Evolutionary conservation across 2,797 vertebrate genomes (phyloP), one percentile per base, ranked within the genome.

Genomic region (Clarias fuscus): DNA sequence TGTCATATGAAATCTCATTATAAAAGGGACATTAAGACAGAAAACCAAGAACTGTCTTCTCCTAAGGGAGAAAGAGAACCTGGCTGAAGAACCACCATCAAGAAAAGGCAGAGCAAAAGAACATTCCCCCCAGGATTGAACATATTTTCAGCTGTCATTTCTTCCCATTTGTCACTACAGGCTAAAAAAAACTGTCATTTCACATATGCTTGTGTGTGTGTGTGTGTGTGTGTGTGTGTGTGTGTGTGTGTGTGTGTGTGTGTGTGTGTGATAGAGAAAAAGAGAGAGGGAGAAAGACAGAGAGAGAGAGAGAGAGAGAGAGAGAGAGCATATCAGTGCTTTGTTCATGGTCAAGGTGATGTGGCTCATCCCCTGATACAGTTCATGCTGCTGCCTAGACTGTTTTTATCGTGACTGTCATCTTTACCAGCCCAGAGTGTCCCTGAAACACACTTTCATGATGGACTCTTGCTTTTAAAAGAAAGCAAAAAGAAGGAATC

Each of bases 1-100:
- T 82, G 80, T 18, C 71, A 56, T 86, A 67, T 56, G 70, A 67
- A 78, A 84, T 85, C 72, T 88, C 80, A 48, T 76, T 68, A 87
- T 88, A 56, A 86, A 70, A 85, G 58, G 61, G 58, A 71, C 59
- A 87, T 76, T 82, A 58, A 8, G 58, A 4, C 7, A 78, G 85
- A 87, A 83, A 83, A 83, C 65, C 48, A 37, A 70, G n/a, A 58
- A 70, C 81, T 71, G 27, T 59, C 65, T 59, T 14, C 71, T 71
- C 81, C 53, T 59, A 20, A 58, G 67, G 81, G 80, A 82, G 61
- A 67, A 15, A 65, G n/a, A 70, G 81, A 83, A 83, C 53, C 81
- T 83, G 67, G 67, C 48, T 71, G 81, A 30, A 71, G 64, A 83
- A 83, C 48, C 81, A 83, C 48, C 81, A 83, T 71, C 43, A 82